Percentiles rank a stretch among this genome's conserved stretches.
Evolutionary conservation across 2,888 invertebrate genomes (phyloP).

Genomic region (Hermaeophaga mercurialis): DNA sequence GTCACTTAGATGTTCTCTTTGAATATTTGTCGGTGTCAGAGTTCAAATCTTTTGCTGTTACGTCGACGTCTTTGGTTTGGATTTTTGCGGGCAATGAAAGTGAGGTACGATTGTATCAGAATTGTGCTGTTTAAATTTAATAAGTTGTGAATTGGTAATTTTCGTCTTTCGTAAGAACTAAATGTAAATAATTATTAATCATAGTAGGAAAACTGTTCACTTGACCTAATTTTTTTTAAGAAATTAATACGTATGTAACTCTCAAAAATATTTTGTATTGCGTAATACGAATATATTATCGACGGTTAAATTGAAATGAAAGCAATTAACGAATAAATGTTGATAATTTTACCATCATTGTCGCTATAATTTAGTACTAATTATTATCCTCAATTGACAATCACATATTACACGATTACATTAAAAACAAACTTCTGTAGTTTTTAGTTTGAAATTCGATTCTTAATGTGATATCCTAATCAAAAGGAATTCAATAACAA

Average conservation of each 20-base stretch:
- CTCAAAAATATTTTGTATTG: background rate
- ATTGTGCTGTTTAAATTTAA: background rate
- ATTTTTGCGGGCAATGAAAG: slow-evolving; percentile 13
- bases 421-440: too few species aligned
- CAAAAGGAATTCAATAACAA: too few species aligned
- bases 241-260: background rate
- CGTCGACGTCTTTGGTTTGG: slow-evolving; percentile 17
- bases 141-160: background rate
- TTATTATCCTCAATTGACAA: too few species aligned
- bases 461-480: too few species aligned
- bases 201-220: background rate
- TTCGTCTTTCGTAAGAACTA: background rate
- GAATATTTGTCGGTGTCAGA: slow-evolving; percentile 24
- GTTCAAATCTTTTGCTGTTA: slow-evolving; percentile 26
- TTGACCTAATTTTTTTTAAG: background rate
- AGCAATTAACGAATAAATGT: too few species aligned
- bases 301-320: too few species aligned
- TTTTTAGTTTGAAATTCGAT: too few species aligned
- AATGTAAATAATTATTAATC: background rate
- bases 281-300: background rate
- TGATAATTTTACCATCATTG: too few species aligned
- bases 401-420: too few species aligned
- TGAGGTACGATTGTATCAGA: slow-evolving; percentile 11
- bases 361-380: too few species aligned
- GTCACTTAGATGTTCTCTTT: slow-evolving; percentile 4